phyloP scores from a whole-genome alignment of 2,113 vertebrate species.

The Hippocampus comes region DNA sequence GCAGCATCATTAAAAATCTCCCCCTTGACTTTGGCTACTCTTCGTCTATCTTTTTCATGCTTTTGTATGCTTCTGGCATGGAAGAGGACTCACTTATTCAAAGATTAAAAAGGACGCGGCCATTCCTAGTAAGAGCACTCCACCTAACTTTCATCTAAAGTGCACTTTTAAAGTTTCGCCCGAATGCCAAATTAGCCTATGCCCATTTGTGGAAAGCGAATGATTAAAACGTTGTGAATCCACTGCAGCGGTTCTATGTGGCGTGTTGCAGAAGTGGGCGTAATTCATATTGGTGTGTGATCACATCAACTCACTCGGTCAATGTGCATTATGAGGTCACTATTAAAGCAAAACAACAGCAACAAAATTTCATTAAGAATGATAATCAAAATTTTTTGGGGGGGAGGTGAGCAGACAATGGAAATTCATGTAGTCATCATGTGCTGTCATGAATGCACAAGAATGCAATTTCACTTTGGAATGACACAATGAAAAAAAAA shows the following conservation, averaged over 20 bases:
- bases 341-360: no score
- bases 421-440: neutral
- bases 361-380: no score
- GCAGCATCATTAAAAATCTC: constrained; percentile 34
- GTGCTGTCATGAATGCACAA: neutral
- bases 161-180: constrained; percentile 37
- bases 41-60: constrained; percentile 5
- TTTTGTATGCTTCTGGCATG: constrained; percentile 5
- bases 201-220: neutral
- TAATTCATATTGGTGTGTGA: no score
- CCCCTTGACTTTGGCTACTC: constrained; percentile 18
- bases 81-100: constrained; percentile 42
- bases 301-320: no score
- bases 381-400: no score
- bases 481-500: neutral
- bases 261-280: no score
- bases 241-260: no score
- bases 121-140: constrained; percentile 52
- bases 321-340: no score
- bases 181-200: constrained; percentile 31
- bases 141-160: constrained; percentile 40
- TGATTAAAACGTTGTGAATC: constrained; percentile 10
- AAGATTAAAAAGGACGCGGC: constrained; percentile 23
- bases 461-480: neutral
- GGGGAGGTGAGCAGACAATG: no score